These are phyloP conservation scores for Habrosyne pyritoides DNA, from an alignment of 2,888 invertebrate genomes.

Conservation along the genomic window DNA sequence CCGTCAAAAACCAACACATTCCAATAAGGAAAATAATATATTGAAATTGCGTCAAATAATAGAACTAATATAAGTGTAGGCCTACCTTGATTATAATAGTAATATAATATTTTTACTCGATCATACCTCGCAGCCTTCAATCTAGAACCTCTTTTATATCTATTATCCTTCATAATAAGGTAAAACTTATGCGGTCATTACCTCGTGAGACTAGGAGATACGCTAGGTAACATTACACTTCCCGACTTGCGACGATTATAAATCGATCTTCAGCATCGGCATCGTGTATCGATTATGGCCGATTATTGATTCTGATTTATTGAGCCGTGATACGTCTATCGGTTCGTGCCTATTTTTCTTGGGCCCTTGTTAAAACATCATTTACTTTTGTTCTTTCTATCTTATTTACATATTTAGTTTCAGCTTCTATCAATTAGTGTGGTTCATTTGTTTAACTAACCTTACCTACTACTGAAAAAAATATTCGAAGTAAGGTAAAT, in stretches of 20 bases:
- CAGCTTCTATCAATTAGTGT: not conserved
- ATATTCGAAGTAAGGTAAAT: not conserved
- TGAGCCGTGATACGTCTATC: constrained; percentile 38
- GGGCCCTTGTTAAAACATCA: constrained; percentile 26
- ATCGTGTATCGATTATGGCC: constrained; percentile 61
- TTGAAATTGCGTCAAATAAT: no score
- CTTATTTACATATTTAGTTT: not conserved
- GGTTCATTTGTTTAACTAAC: not conserved
- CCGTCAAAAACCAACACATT: no score
- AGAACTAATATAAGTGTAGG: no score
- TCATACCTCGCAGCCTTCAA: not conserved
- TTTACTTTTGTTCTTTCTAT: not conserved
- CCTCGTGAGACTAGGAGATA: constrained; percentile 13
- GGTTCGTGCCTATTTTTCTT: constrained; percentile 26
- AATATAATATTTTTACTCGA: no score
- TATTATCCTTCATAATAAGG: constrained; percentile 12
- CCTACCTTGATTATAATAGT: no score
- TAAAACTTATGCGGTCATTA: constrained; percentile 22
- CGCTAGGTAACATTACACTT: constrained; percentile 39
- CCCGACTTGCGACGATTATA: constrained; percentile 52
- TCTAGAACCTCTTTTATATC: not conserved
- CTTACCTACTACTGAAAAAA: not conserved
- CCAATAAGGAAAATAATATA: no score
- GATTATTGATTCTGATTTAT: constrained; percentile 65
- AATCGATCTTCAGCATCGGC: constrained; percentile 53